These are phyloP conservation scores for Nasonia vitripennis DNA, from an alignment of 1,140 invertebrate species.

Conservation along the genomic window DNA sequence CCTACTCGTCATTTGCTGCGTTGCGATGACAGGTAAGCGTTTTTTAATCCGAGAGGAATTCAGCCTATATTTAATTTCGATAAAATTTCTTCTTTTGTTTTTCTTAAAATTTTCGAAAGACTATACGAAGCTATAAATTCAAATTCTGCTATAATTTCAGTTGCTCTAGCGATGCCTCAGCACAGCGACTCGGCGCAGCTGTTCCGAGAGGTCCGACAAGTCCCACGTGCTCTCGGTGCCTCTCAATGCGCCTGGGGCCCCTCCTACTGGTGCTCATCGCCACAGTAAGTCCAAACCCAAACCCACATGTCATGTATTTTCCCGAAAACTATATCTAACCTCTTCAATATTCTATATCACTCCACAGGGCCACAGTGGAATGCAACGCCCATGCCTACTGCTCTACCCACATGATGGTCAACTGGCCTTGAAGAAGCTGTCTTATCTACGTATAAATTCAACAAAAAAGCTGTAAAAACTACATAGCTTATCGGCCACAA, in stretches of 20 bases:
- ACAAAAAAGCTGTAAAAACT: not conserved
- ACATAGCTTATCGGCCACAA: not conserved
- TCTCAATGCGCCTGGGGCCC: conserved; percentile 7
- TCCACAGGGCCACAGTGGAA: not conserved
- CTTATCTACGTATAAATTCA: too few species aligned
- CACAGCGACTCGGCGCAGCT: not conserved
- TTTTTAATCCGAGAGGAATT: not conserved
- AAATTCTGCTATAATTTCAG: too few species aligned
- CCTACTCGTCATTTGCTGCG: not conserved
- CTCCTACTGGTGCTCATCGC: not conserved
- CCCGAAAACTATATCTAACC: not conserved
- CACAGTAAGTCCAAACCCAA: not conserved
- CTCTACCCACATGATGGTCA: not conserved
- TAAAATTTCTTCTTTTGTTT: too few species aligned
- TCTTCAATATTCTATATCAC: not conserved
- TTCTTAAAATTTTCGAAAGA: too few species aligned
- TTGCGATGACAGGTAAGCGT: not conserved
- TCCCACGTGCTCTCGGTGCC: not conserved
- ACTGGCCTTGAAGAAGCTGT: too few species aligned
- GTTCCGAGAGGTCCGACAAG: not conserved
- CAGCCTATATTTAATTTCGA: too few species aligned
- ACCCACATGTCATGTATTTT: not conserved
- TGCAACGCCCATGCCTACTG: not conserved
- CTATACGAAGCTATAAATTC: too few species aligned
- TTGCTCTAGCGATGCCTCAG: too few species aligned